These are phyloP conservation scores for Alcedo atthis DNA, from an alignment of 2,797 vertebrate genomes.

Conservation along the genomic window DNA sequence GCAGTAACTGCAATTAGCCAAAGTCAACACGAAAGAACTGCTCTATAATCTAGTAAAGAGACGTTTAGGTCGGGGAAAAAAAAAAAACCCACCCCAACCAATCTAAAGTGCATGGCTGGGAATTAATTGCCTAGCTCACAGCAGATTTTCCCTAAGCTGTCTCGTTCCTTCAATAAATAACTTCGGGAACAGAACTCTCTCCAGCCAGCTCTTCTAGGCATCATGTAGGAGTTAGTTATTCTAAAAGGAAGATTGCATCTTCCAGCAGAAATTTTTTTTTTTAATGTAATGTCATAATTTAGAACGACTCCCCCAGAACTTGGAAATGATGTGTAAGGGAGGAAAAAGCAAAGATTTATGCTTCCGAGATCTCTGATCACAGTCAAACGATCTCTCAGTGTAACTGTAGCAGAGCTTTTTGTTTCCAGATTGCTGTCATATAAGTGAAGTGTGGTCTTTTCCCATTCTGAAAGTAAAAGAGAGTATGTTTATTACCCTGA, in stretches of 20 bases:
- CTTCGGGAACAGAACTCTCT: background rate
- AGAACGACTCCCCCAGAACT: background rate
- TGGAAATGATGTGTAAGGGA: background rate
- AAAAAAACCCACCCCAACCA: too few species aligned
- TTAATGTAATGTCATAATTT: background rate
- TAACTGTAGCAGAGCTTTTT: background rate
- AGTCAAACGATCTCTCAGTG: background rate
- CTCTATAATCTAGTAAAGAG: background rate
- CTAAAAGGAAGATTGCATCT: background rate
- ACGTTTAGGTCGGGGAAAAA: background rate
- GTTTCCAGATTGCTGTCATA: background rate
- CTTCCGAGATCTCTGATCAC: background rate
- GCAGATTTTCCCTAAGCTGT: constrained; percentile 1
- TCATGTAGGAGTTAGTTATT: constrained; percentile 24
- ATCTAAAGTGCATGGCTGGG: background rate
- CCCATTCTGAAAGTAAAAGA: background rate
- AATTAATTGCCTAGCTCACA: constrained; percentile 14
- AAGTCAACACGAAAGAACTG: background rate
- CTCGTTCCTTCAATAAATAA: constrained; percentile 12
- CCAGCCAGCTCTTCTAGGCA: background rate
- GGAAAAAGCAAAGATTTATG: background rate
- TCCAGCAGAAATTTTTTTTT: background rate
- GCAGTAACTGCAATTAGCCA: background rate
- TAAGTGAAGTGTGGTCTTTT: background rate
- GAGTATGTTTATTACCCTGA: background rate